These are phyloP conservation scores for Cryptus armator DNA, from an alignment of 2,888 invertebrate species.

Conservation along the genomic window DNA sequence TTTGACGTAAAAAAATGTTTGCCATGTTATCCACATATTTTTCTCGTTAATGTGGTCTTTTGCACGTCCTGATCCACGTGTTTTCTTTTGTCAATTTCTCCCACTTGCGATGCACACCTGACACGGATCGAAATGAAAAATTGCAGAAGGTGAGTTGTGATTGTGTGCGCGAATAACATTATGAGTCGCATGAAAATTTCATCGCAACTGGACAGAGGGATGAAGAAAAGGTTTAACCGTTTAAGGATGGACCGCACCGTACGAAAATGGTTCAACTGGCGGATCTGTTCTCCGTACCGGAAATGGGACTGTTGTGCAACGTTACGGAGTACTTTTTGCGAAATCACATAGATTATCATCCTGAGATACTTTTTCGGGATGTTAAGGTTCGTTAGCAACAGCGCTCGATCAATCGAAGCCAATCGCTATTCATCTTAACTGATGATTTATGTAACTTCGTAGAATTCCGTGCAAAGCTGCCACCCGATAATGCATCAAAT, in stretches of 20 bases:
- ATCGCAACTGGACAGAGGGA: constrained; percentile 2
- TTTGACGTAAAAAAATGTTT: too few relatives aligned
- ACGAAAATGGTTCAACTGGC: constrained; percentile 96
- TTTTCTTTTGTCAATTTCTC: constrained; percentile 38
- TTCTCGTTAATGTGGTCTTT: constrained; percentile 28
- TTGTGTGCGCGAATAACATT: neutral
- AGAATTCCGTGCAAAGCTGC: constrained; percentile 95
- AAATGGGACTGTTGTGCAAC: constrained; percentile 97
- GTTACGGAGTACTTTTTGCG: constrained; percentile 96
- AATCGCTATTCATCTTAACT: constrained; percentile 30
- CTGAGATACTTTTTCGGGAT: constrained; percentile 97
- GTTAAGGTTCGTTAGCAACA: constrained; percentile 89
- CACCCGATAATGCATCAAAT: constrained; percentile 96
- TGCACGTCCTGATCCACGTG: constrained; percentile 49
- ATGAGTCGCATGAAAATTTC: constrained; percentile 9
- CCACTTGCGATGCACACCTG: constrained; percentile 32
- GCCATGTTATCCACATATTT: neutral
- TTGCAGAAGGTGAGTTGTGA: constrained; percentile 64
- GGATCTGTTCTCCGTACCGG: constrained; percentile 98
- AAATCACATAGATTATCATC: constrained; percentile 96
- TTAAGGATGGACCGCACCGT: constrained; percentile 79
- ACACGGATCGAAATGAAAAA: constrained; percentile 36
- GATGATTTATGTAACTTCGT: constrained; percentile 72
- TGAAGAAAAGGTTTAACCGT: neutral
- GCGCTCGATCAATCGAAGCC: constrained; percentile 13